Base-by-base conservation (phyloP, 2,888 invertebrate genomes). In the Pyrochroa serraticornis region DNA sequence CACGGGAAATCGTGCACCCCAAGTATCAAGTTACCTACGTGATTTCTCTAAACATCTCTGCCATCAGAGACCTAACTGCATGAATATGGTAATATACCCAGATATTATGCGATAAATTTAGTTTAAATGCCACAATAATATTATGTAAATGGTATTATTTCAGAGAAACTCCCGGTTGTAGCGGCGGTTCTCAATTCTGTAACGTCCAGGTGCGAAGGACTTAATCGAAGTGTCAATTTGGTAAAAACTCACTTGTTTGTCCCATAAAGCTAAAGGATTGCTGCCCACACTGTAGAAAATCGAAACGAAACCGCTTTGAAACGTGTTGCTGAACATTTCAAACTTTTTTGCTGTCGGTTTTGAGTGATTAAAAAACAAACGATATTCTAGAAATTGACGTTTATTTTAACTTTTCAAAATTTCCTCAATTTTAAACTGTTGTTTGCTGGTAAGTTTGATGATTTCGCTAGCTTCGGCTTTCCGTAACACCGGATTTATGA, bases 241-340 rank as follows among this genome's bases (percentile, higher is more conserved):
- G 5, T 22, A 22, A 22, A 22, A 22, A 22, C 71, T 68, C 64
- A 88, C 88, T 82, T 86, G 74, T 73, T 80, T 81, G 65, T 86
- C 86, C 87, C 87, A 88, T 63, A 87, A 81, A 67, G 85, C 83
- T 38, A 88, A 74, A 0, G 87, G 88, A 70, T 85, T 86, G 60
- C 86, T 85, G 35, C 88, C 87, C 59, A 87, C 84, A 69, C 87
- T 87, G 72, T 87, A 87, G 60, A 88, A 80, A 65, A 88, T 84
- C 8, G 87, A 86, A 37, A 88, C 75, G 69, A 88, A 87, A 43
- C 87, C 87, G 76, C 85, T 86, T 77, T 88, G 87, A 71, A 86
- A 87, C 1, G 87, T 83, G 69, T 87, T 87, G 66, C 85, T 84
- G 72, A 87, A 88, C 88, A 88, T 88, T 70, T 74, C 75, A 58